These are phyloP conservation scores for Rhagologus leucostigma DNA, from an alignment of 2,113 vertebrate genomes.

Conservation along the genomic window DNA sequence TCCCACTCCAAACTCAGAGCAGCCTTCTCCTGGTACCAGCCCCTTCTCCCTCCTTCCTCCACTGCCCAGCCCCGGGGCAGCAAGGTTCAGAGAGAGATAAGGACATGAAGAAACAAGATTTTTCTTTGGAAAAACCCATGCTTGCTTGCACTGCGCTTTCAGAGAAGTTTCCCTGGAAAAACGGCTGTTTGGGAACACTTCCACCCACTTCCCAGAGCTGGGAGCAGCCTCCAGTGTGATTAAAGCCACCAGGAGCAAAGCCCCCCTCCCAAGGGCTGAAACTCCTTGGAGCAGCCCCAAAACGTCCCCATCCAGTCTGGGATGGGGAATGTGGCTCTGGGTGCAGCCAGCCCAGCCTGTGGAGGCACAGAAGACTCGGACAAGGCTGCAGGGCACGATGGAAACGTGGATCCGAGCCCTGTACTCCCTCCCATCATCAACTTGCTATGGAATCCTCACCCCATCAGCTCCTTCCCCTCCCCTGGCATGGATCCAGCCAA, in stretches of 20 bases:
- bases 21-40: neutral
- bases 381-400: rapidly evolving
- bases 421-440: no score
- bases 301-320: neutral
- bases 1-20: neutral
- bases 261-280: neutral
- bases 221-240: neutral
- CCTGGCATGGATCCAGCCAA: neutral
- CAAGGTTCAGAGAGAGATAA: neutral
- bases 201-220: rapidly evolving
- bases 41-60: neutral
- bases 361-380: rapidly evolving
- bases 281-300: neutral
- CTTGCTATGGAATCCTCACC: neutral
- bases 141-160: rapidly evolving
- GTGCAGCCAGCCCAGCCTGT: neutral
- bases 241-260: neutral
- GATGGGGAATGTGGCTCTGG: neutral
- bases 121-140: neutral
- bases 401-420: neutral
- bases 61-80: neutral
- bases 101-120: neutral
- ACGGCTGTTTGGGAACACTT: neutral
- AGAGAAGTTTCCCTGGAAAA: neutral
- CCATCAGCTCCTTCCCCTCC: neutral